Percentiles rank a stretch among this genome's conserved stretches.
These are phyloP conservation scores for Basileuterus tristriatus DNA, from an alignment of 2,797 vertebrate species.

Conservation along the genomic window DNA sequence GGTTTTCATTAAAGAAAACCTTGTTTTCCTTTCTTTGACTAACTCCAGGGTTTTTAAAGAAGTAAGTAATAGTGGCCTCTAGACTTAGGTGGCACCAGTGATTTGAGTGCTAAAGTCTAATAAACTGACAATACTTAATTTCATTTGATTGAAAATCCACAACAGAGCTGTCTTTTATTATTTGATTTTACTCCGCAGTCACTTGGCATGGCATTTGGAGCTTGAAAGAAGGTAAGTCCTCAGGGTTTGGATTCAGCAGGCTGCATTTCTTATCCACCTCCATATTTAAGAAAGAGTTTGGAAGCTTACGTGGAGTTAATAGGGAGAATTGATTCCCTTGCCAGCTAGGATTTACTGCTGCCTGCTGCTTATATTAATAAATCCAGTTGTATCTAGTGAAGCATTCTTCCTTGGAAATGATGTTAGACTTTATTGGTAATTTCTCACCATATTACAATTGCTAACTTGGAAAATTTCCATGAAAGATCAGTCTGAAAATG, in stretches of 20 bases:
- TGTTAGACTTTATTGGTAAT: not conserved
- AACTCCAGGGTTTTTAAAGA: not conserved
- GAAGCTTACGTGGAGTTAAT: not conserved
- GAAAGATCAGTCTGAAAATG: not conserved
- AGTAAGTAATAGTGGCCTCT: not conserved
- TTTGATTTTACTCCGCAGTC: not conserved
- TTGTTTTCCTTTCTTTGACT: not conserved
- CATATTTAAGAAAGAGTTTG: not conserved
- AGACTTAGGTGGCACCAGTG: not conserved
- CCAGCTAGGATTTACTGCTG: constrained; percentile 8
- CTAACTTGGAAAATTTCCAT: constrained; percentile 14
- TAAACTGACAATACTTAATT: not conserved
- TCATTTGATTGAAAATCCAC: not conserved
- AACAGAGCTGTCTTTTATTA: not conserved
- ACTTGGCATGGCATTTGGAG: not conserved
- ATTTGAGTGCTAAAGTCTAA: not conserved
- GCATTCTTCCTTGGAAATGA: not conserved
- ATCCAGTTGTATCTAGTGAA: not conserved
- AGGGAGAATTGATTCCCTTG: not conserved
- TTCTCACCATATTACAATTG: constrained; percentile 18
- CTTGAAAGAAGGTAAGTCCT: not conserved
- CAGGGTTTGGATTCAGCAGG: not conserved
- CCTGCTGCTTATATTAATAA: constrained; percentile 38
- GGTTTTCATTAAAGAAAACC: not conserved
- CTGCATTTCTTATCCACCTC: not conserved